phyloP scores from a whole-genome alignment of 2,113 vertebrate genomes.

The Cercopithecus mona region DNA sequence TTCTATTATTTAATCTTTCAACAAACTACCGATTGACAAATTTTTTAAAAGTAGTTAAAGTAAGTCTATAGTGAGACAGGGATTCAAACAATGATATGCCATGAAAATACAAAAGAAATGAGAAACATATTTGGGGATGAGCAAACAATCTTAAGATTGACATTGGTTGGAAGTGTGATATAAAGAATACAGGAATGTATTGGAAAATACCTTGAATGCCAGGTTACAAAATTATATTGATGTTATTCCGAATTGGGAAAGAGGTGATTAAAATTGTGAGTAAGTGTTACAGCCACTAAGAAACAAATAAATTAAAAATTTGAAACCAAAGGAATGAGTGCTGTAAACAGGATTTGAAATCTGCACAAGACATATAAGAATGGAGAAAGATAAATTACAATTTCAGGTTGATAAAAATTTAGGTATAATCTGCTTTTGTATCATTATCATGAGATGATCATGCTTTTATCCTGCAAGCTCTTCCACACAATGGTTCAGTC shows the following conservation, averaged over 20 bases:
- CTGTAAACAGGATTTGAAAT: not conserved
- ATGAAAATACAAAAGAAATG: not conserved
- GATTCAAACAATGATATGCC: not conserved
- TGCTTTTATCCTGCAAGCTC: not conserved
- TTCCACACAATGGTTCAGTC: not conserved
- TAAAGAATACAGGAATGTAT: not conserved
- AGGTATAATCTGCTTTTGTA: not conserved
- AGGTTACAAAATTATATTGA: not conserved
- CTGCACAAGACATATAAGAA: not conserved
- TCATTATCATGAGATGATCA: not conserved
- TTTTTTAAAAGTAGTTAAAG: not conserved
- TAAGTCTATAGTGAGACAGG: not conserved
- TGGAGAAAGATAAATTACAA: not conserved
- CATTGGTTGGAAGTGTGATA: not conserved
- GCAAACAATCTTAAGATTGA: not conserved
- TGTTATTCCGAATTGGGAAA: not conserved
- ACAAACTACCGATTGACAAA: not conserved
- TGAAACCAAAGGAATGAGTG: not conserved
- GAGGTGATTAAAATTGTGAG: not conserved
- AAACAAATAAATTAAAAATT: not conserved
- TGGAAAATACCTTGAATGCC: not conserved
- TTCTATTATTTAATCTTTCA: not conserved
- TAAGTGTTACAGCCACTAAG: not conserved
- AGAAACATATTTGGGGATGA: not conserved
- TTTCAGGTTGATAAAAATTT: not conserved